A percentile compares a stretch with the other conserved stretches of the same genome.
Evolutionary conservation across 2,113 vertebrate genomes (phyloP).

Genomic region (Uria aalge): DNA sequence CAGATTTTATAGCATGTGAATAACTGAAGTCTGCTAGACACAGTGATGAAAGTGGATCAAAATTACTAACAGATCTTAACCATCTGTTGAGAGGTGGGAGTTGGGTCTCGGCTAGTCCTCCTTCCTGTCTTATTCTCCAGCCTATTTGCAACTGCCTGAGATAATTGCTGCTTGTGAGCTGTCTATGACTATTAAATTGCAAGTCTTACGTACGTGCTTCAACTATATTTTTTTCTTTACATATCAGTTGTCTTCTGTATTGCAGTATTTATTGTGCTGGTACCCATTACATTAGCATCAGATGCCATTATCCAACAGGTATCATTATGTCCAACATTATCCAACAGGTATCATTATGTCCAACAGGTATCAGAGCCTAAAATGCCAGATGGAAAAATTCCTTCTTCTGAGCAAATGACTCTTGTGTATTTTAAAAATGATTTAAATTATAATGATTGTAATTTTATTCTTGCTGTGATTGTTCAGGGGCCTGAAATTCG

Average conservation of each 20-base stretch:
- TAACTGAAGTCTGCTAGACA: slow-evolving; percentile 9
- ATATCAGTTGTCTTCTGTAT: neutral
- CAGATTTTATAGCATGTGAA: neutral
- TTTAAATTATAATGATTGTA: neutral
- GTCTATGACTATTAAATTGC: neutral
- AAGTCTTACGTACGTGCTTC: accelerated
- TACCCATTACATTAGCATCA: neutral
- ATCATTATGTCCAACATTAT: no score
- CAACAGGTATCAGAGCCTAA: neutral
- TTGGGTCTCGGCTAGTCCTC: neutral
- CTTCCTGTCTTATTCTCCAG: neutral
- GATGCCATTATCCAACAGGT: neutral
- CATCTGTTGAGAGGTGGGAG: slow-evolving; percentile 19
- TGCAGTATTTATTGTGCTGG: neutral
- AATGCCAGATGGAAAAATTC: neutral
- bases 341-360: neutral
- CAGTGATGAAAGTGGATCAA: neutral
- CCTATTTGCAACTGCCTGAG: neutral
- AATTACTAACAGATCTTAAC: neutral
- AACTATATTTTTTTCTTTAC: neutral
- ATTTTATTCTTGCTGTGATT: neutral
- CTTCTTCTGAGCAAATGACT: neutral
- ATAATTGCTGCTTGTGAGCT: neutral
- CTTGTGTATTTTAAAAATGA: neutral
- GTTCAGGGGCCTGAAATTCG: neutral